Percentiles rank a stretch among this genome's conserved stretches.
phyloP scores from a whole-genome alignment of 2,113 vertebrate species.

The Corythornis cristatus region DNA sequence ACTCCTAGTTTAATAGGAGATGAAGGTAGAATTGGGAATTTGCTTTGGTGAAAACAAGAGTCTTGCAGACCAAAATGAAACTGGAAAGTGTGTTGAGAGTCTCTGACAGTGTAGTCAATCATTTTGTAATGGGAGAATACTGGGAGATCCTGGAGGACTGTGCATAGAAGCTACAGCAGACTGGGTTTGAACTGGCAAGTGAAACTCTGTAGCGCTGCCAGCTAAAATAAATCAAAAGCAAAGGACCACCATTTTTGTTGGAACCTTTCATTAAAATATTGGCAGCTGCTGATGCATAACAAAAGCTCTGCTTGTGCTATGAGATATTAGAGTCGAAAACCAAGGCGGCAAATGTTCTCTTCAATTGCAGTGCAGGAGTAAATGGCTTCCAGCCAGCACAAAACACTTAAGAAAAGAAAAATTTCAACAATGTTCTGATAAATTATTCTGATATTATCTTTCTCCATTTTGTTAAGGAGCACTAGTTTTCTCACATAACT shows the following conservation, averaged over 20 bases:
- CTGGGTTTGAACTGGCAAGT: constrained; percentile 25
- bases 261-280: constrained; percentile 66
- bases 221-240: constrained; percentile 51
- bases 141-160: constrained; percentile 5
- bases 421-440: background rate
- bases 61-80: background rate
- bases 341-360: constrained; percentile 56
- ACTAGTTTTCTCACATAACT: background rate
- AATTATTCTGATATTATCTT: background rate
- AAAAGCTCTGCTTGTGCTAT: constrained; percentile 61
- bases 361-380: constrained; percentile 25
- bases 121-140: background rate
- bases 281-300: constrained; percentile 66
- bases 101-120: background rate
- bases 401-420: constrained; percentile 34
- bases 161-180: background rate
- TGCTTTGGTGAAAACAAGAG: background rate
- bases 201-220: constrained; percentile 28
- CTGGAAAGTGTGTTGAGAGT: background rate
- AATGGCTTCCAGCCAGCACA: constrained; percentile 43
- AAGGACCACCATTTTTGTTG: constrained; percentile 38
- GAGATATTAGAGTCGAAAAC: constrained; percentile 47
- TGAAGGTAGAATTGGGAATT: background rate
- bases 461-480: background rate
- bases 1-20: background rate